Percentiles rank a stretch among this genome's conserved stretches.
Evolutionary conservation across 1,140 invertebrate genomes (phyloP).

Genomic region (Globodera rostochiensis): DNA sequence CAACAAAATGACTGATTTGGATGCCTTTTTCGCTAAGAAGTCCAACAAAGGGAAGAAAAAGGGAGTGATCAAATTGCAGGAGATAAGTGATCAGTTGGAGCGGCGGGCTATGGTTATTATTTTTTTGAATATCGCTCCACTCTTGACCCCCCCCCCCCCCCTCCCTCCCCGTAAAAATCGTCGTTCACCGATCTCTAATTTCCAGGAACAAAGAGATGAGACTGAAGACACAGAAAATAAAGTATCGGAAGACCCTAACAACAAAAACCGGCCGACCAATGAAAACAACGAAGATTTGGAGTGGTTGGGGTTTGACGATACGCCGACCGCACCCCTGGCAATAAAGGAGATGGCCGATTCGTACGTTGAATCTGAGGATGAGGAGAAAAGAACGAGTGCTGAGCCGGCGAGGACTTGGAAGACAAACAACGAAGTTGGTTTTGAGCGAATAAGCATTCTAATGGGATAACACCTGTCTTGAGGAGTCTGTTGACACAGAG

Average conservation of each 20-base stretch:
- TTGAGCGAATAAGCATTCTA: neutral
- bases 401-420: conserved; percentile 40
- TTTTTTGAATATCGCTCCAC: neutral
- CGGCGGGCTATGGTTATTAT: conserved; percentile 27
- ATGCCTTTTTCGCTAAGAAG: conserved; percentile 42
- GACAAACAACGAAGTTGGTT: conserved; percentile 4
- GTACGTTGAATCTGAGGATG: conserved; percentile 38
- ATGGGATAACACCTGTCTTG: too few relatives aligned
- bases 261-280: conserved; percentile 10
- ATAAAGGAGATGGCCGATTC: conserved; percentile 36
- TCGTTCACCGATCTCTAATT: neutral
- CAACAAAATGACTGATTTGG: conserved; percentile 26
- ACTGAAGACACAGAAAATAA: conserved; percentile 21
- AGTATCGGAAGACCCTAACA: neutral
- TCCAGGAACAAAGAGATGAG: conserved; percentile 40
- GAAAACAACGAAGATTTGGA: conserved; percentile 36
- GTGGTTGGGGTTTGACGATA: conserved; percentile 37
- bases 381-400: conserved; percentile 31
- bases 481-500: neutral
- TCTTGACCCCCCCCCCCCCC: too few relatives aligned
- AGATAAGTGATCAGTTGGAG: conserved; percentile 36
- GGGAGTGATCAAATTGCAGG: conserved; percentile 36
- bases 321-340: conserved; percentile 20
- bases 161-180: too few relatives aligned
- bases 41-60: conserved; percentile 37